Conservation (phyloP, 2,888 invertebrate genomes). For the Limnephilus rhombicus region DNA sequence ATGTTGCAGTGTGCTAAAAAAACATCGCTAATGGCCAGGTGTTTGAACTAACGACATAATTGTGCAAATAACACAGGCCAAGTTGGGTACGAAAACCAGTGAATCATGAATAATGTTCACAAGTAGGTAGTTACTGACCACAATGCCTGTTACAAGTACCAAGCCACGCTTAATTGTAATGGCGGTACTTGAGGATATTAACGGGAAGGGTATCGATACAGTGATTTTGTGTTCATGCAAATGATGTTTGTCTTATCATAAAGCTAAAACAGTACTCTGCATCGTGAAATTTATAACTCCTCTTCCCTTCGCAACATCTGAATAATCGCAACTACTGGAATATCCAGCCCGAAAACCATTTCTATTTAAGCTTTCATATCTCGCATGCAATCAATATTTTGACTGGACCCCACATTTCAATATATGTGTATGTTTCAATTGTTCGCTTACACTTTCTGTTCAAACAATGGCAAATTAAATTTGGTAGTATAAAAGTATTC, state of each 20-base stretch:
- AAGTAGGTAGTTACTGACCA: background rate
- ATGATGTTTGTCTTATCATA: background rate
- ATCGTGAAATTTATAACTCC: background rate
- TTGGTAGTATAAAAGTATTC: no score
- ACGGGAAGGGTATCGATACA: background rate
- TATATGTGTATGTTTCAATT: no score
- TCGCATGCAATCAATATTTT: no score
- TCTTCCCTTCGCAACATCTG: no score
- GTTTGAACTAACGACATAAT: background rate
- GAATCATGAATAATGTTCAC: background rate
- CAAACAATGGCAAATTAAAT: no score
- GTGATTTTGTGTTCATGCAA: background rate
- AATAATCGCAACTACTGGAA: no score
- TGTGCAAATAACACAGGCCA: background rate
- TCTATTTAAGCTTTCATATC: no score
- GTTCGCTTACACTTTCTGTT: no score
- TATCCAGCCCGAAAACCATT: no score
- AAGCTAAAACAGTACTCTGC: no score
- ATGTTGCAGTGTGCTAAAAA: background rate
- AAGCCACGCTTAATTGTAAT: background rate
- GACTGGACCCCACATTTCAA: no score
- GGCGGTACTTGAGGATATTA: background rate
- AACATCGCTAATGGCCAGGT: background rate
- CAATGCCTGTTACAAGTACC: background rate
- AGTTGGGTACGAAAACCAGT: background rate